Conservation (phyloP, 2,113 vertebrate species). For the Micromys minutus region DNA sequence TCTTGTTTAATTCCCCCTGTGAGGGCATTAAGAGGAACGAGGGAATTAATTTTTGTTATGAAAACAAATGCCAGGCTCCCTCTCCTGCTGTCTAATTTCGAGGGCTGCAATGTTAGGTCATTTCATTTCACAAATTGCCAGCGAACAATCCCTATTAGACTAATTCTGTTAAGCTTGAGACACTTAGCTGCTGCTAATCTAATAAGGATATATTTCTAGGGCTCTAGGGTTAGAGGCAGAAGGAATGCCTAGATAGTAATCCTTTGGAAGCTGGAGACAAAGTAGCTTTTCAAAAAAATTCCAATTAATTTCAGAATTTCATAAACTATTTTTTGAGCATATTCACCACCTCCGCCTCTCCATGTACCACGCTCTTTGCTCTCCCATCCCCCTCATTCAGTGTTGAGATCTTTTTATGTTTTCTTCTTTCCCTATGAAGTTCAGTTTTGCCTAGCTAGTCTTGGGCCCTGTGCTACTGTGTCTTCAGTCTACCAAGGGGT, state of each 20-base stretch:
- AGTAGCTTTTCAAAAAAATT: neutral
- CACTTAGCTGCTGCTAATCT: constrained; percentile 46
- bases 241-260: neutral
- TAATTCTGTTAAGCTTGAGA: constrained; percentile 29
- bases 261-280: constrained; percentile 15
- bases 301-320: neutral
- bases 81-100: constrained; percentile 44
- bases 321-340: neutral
- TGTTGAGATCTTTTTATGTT: neutral
- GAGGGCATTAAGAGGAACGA: constrained; percentile 21
- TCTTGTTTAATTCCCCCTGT: constrained; percentile 22
- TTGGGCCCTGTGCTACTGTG: neutral
- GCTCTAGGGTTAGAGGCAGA: constrained; percentile 46
- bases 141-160: constrained; percentile 22
- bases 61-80: constrained; percentile 42
- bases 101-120: neutral
- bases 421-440: neutral
- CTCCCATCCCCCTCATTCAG: neutral
- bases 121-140: constrained; percentile 58
- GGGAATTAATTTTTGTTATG: constrained; percentile 59
- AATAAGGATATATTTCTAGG: constrained; percentile 23
- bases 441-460: neutral
- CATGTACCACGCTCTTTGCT: neutral
- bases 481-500: neutral
- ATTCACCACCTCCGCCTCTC: neutral